Percentiles rank a stretch among this genome's conserved stretches.
phyloP scores from a whole-genome alignment of 2,797 vertebrate genomes.

The Pelodytes ibericus region DNA sequence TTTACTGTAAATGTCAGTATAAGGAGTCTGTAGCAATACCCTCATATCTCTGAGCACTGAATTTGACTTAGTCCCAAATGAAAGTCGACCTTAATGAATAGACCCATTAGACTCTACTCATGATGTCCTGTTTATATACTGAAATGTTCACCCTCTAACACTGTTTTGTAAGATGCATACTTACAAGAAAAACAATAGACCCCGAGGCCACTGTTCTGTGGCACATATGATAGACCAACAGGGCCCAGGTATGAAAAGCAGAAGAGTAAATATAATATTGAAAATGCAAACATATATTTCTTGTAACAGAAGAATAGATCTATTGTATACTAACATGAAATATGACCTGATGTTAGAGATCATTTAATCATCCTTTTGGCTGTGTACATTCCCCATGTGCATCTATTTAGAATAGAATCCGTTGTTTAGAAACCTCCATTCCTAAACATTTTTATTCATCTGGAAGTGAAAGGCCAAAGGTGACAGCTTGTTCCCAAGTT shows the following conservation, averaged over 20 bases:
- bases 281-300: not conserved
- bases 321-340: not conserved
- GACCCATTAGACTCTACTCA: too few species aligned
- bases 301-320: not conserved
- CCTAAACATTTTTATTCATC: not conserved
- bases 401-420: not conserved
- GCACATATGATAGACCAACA: too few species aligned
- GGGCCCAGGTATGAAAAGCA: not conserved
- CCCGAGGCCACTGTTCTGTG: too few species aligned
- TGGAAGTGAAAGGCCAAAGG: conserved; percentile 9
- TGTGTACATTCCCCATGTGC: not conserved
- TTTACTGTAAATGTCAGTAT: too few species aligned
- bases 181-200: too few species aligned
- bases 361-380: not conserved
- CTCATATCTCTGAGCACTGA: too few species aligned
- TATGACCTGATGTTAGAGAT: not conserved
- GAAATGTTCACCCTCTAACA: too few species aligned
- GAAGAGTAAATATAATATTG: not conserved
- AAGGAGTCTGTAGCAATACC: too few species aligned
- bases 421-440: not conserved
- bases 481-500: not conserved
- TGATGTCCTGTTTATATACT: too few species aligned
- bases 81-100: too few species aligned
- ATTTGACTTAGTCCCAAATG: too few species aligned
- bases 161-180: too few species aligned